Conservation (phyloP, 2,113 vertebrate genomes). For the Lepidothrix coronata region DNA sequence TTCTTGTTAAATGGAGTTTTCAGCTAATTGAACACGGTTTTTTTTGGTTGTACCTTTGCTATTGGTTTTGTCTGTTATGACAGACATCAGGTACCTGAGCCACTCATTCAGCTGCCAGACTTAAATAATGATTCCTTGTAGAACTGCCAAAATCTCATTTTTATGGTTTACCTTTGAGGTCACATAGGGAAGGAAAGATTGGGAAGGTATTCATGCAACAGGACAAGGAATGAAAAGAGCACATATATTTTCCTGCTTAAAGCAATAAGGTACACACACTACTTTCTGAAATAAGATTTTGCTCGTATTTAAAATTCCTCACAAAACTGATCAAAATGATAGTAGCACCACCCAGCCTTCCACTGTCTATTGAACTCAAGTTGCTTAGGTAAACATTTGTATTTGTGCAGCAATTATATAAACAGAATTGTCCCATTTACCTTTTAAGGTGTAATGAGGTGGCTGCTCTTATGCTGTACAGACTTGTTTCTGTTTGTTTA, state of each 20-base stretch:
- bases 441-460: background rate
- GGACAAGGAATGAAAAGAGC: background rate
- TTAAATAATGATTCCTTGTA: background rate
- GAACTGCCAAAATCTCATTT: background rate
- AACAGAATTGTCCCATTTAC: background rate
- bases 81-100: background rate
- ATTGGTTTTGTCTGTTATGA: background rate
- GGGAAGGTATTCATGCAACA: background rate
- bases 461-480: background rate
- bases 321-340: accelerated
- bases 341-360: background rate
- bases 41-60: background rate
- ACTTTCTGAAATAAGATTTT: background rate
- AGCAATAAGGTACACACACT: background rate
- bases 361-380: background rate
- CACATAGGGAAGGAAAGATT: background rate
- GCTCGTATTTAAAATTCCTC: background rate
- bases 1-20: background rate
- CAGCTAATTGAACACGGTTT: background rate
- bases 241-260: background rate
- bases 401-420: background rate
- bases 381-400: background rate
- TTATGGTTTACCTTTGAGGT: background rate
- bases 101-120: background rate
- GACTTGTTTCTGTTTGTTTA: background rate